Base-by-base conservation (phyloP, 2,113 vertebrate species). In the Stercorarius parasiticus region DNA sequence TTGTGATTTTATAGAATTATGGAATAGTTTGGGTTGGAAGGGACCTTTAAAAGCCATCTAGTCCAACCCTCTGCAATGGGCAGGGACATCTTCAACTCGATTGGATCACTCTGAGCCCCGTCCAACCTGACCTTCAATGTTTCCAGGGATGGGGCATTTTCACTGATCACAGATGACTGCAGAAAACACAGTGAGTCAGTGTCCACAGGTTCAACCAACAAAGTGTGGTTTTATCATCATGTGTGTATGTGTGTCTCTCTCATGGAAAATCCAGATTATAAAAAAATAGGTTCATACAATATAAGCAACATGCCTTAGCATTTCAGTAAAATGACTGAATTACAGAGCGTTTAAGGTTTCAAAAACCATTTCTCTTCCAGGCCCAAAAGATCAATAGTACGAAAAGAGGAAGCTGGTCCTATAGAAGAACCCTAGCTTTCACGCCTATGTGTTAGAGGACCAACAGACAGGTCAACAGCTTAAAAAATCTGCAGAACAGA, bases 391-490 rank as follows among this genome's bases (percentile, higher is more conserved):
- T 8, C 32, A 19, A 4, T 0, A 43, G 38, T 2, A 36, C 5
- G 30, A 69, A 87, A 58, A 15, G 2, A 66, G 17, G 36, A 81
- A 70, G 22, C 25, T 38, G 53, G 13, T 25, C 20, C 43, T n/a
- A 15, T 0, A 43, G 12, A 74, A 71, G 21, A 38, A 8, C 6
- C 6, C 1, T 4, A 7, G 19, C 10, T 66, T 13, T 9, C 53
- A 16, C 0, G 8, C 0, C 0, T 6, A 0, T 2, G 11, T 2
- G 26, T 2, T n/a, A 40, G 23, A 74, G 26, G 61, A 58, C 7
- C 13, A 38, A 42, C 10, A 42, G 65, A n/a, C 13, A 58, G 19
- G 13, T 13, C 64, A 53, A 25, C 7, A 56, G 52, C 43, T 40
- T n/a, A 5, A 27, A 21, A 21, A 43, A 6, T 0, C 16, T 20